Evolutionary conservation across 2,888 invertebrate species (phyloP).

Genomic region (Antheraea assamensis): DNA sequence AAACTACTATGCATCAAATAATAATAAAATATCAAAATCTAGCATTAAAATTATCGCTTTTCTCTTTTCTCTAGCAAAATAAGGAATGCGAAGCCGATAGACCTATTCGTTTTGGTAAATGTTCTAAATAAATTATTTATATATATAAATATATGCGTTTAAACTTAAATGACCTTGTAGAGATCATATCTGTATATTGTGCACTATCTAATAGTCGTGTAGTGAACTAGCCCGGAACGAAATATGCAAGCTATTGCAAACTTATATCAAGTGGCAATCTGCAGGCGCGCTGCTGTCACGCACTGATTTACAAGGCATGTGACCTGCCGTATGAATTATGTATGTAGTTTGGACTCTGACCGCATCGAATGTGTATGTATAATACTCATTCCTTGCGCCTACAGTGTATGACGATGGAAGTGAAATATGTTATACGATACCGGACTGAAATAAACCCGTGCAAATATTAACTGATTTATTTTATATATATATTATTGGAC

Average conservation of each 20-base stretch:
- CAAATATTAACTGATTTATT: not conserved
- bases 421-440: constrained; percentile 4
- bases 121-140: not conserved
- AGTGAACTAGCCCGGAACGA: constrained; percentile 56
- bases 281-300: constrained; percentile 52
- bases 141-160: too few species aligned
- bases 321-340: constrained; percentile 37
- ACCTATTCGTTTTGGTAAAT: not conserved
- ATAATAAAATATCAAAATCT: too few species aligned
- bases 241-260: constrained; percentile 51
- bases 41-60: too few species aligned
- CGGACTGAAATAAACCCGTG: not conserved
- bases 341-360: constrained; percentile 8
- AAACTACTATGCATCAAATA: too few species aligned
- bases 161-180: not conserved
- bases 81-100: not conserved
- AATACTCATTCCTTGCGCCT: not conserved
- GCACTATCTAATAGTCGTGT: constrained; percentile 9
- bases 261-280: constrained; percentile 52
- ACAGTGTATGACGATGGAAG: not conserved
- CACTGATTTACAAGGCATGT: constrained; percentile 59
- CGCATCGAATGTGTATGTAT: constrained; percentile 13
- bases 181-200: not conserved
- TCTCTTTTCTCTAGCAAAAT: too few species aligned
- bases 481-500: not conserved